Conservation (phyloP, 2,113 vertebrate species). For the Tenrec ecaudatus region DNA sequence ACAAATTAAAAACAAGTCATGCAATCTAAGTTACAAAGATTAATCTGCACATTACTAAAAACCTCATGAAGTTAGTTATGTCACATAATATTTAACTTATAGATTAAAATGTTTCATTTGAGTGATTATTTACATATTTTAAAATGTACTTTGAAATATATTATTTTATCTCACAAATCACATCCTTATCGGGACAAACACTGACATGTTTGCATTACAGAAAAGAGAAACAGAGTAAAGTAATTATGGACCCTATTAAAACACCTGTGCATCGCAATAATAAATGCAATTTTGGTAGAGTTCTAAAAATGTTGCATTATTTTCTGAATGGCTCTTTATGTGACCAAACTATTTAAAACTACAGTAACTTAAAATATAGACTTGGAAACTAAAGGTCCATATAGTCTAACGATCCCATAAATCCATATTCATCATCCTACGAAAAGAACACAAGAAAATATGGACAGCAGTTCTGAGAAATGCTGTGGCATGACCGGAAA, state of each 20-base stretch:
- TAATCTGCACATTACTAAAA: neutral
- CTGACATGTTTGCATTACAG: neutral
- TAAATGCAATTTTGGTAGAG: neutral
- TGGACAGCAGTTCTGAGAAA: neutral
- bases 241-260: neutral
- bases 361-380: constrained; percentile 17
- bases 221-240: constrained; percentile 24
- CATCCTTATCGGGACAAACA: neutral
- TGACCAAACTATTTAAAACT: neutral
- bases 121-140: neutral
- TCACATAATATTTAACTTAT: neutral
- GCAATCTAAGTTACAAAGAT: constrained; percentile 15
- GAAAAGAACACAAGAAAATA: neutral
- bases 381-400: neutral
- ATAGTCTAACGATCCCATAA: neutral
- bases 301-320: neutral
- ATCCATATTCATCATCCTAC: neutral
- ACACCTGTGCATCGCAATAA: neutral
- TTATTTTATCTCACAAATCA: neutral
- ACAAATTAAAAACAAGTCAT: constrained; percentile 32
- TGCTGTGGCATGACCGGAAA: neutral
- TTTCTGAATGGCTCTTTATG: neutral
- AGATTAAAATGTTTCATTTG: neutral
- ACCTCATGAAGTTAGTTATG: neutral
- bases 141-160: neutral